Conservation (phyloP, 2,113 vertebrate genomes). For the Notechis scutatus region DNA sequence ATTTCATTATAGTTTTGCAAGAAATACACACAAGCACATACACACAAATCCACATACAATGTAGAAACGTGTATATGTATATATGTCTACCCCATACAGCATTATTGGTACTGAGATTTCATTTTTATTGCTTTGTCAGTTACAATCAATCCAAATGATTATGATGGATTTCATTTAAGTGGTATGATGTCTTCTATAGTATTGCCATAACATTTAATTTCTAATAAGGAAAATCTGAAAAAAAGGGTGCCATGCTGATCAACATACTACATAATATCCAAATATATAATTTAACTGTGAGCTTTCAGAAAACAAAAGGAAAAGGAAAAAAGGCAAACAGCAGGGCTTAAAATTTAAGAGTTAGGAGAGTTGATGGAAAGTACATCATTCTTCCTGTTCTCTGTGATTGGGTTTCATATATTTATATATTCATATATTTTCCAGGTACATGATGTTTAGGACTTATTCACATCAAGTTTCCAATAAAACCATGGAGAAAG, state of each 20-base stretch:
- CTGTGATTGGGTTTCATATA: neutral
- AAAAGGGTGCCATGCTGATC: neutral
- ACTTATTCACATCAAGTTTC: neutral
- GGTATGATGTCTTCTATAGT: neutral
- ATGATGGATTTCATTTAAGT: neutral
- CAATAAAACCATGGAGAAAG: neutral
- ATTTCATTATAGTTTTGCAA: fast-evolving
- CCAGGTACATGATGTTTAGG: neutral
- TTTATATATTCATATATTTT: neutral
- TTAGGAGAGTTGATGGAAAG: neutral
- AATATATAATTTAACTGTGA: neutral
- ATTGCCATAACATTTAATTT: neutral
- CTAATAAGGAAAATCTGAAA: neutral
- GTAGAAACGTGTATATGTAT: no score
- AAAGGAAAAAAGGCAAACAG: neutral
- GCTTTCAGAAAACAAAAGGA: neutral
- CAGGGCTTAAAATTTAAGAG: neutral
- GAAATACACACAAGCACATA: fast-evolving
- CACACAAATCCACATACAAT: neutral
- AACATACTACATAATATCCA: neutral
- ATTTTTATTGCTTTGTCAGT: neutral
- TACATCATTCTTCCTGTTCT: neutral
- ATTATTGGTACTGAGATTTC: neutral
- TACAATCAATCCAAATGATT: neutral
- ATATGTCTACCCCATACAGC: neutral